phyloP scores from a whole-genome alignment of 2,113 vertebrate species.

The Zapornia atra region DNA sequence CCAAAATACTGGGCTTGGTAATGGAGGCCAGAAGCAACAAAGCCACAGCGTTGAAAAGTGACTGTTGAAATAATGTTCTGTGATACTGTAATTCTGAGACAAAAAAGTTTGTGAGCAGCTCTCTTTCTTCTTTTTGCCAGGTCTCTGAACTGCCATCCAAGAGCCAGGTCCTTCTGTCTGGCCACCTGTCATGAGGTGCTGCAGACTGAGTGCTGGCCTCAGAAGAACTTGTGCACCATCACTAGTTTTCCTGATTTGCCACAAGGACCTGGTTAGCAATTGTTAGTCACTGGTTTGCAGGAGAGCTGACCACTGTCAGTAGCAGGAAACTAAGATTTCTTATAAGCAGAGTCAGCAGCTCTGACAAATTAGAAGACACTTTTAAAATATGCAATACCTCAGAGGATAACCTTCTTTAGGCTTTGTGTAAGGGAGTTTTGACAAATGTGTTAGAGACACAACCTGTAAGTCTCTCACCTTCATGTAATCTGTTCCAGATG shows the following conservation, averaged over 20 bases:
- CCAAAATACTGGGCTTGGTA: background rate
- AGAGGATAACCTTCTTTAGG: background rate
- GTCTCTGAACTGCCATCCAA: background rate
- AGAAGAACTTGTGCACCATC: background rate
- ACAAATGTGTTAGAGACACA: background rate
- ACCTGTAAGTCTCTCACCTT: background rate
- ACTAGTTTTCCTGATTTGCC: background rate
- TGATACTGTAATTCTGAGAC: background rate
- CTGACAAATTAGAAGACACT: background rate
- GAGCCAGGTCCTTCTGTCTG: conserved; percentile 34
- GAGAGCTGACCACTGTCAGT: background rate
- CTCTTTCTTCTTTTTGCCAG: background rate
- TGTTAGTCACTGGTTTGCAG: background rate
- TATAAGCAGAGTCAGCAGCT: background rate
- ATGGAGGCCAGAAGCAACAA: background rate
- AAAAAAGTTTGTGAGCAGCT: background rate
- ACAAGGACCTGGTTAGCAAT: background rate
- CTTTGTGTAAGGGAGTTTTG: background rate
- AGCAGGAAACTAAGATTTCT: background rate
- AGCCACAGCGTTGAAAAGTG: background rate
- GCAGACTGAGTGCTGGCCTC: background rate
- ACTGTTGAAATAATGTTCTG: background rate
- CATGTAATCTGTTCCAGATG: background rate
- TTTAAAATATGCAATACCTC: background rate
- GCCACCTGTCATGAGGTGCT: conserved; percentile 8